Percentiles rank a stretch among this genome's conserved stretches.
These are phyloP conservation scores for Megaceryle maxima DNA, from an alignment of 2,113 vertebrate species.

Conservation along the genomic window DNA sequence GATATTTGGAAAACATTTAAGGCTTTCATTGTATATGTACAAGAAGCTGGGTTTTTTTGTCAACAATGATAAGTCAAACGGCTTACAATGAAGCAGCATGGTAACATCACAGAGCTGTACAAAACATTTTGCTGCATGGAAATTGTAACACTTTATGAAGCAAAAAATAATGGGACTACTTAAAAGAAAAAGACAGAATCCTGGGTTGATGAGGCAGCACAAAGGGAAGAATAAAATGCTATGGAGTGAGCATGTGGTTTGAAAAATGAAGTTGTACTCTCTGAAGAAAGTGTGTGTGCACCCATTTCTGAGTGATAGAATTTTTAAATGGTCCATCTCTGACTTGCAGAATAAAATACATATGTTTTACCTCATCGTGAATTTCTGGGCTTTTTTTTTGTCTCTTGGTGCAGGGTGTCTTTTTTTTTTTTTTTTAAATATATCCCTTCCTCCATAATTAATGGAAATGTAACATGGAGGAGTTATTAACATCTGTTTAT, in stretches of 20 bases:
- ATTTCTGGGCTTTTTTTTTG: background rate
- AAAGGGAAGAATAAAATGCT: background rate
- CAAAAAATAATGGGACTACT: background rate
- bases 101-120: background rate
- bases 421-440: background rate
- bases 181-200: background rate
- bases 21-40: background rate
- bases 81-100: background rate
- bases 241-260: background rate
- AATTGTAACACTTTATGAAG: background rate
- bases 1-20: slow-evolving; percentile 3
- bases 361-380: background rate
- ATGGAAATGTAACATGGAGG: background rate
- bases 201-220: background rate
- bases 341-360: background rate
- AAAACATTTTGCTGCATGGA: background rate
- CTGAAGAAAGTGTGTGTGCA: background rate
- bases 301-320: background rate
- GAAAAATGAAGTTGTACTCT: background rate
- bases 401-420: background rate
- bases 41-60: background rate
- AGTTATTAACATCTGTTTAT: background rate
- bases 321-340: background rate
- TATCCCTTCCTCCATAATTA: background rate
- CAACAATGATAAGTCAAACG: background rate